A percentile compares a stretch with the other conserved stretches of the same genome.
Conservation (phyloP, 2,888 invertebrate species). For the Noctua janthe region DNA sequence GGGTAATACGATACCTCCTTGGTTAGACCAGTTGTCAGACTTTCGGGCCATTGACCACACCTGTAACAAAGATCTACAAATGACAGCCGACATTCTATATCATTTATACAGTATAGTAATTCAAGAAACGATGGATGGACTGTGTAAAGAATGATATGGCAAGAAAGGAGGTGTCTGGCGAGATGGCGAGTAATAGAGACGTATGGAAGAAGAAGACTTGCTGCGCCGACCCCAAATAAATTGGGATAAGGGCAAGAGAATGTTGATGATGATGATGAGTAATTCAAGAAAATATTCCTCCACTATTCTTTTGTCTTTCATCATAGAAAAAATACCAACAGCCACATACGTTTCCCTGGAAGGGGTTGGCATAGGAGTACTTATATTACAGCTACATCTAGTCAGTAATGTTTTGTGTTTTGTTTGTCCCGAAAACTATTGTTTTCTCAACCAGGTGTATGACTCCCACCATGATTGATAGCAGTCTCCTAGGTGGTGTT, state of each 20-base stretch:
- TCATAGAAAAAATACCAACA: neutral
- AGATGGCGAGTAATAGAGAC: no score
- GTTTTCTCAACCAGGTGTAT: conserved; percentile 41
- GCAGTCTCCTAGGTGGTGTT: conserved; percentile 56
- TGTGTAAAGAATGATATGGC: no score
- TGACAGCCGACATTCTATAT: neutral
- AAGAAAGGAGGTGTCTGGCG: no score
- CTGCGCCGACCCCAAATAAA: no score
- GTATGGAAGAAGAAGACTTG: no score
- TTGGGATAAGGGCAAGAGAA: no score
- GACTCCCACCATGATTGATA: conserved; percentile 59
- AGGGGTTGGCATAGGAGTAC: neutral
- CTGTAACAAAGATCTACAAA: neutral
- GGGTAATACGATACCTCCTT: no score
- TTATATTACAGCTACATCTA: neutral
- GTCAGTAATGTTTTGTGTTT: neutral
- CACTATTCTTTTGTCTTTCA: neutral
- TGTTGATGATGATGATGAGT: no score
- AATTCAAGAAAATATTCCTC: neutral
- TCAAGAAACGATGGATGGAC: neutral
- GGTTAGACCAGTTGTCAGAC: no score
- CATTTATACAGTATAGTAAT: neutral
- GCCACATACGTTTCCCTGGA: neutral
- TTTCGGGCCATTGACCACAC: no score
- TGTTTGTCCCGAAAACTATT: neutral